Evolutionary conservation across 2,888 invertebrate genomes (phyloP).

Genomic region (Cremastinae sp.): DNA sequence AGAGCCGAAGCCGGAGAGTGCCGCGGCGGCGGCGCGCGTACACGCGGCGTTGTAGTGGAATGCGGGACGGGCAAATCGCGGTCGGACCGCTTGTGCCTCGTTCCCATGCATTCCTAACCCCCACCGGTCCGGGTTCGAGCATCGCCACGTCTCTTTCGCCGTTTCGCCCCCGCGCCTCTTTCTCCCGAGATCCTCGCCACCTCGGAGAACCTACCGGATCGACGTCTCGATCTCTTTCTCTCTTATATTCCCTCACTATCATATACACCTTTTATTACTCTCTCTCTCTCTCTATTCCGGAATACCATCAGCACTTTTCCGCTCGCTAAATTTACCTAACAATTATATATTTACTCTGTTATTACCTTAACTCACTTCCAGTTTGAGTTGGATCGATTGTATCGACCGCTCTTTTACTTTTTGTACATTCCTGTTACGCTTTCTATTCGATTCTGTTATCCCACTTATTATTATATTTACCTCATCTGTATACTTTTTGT

Average conservation of each 20-base stretch:
- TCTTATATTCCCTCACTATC: conserved; percentile 9
- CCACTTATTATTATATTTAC: no score
- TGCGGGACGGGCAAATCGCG: conserved; percentile 78
- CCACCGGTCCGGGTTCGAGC: conserved; percentile 70
- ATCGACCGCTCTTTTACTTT: no score
- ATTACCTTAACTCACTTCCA: no score
- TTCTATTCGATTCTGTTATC: no score
- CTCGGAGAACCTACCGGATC: conserved; percentile 20
- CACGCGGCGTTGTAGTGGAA: conserved; percentile 66
- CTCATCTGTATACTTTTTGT: no score
- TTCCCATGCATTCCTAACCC: conserved; percentile 80
- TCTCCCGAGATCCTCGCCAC: conserved; percentile 56
- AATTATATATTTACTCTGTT: no score
- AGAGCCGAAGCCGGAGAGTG: conserved; percentile 71
- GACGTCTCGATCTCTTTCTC: conserved; percentile 50
- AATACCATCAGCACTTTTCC: no score
- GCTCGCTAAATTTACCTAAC: no score
- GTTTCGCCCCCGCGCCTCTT: conserved; percentile 54
- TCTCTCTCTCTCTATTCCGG: no score
- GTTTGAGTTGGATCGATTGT: no score
- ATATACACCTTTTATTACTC: conserved; percentile 34
- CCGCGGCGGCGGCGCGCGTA: conserved; percentile 17
- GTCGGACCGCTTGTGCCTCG: conserved; percentile 79
- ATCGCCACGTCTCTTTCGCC: conserved; percentile 62
- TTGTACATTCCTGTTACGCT: no score